phyloP scores from a whole-genome alignment of 1,140 invertebrate species.

The Rhopalosiphum maidis region DNA sequence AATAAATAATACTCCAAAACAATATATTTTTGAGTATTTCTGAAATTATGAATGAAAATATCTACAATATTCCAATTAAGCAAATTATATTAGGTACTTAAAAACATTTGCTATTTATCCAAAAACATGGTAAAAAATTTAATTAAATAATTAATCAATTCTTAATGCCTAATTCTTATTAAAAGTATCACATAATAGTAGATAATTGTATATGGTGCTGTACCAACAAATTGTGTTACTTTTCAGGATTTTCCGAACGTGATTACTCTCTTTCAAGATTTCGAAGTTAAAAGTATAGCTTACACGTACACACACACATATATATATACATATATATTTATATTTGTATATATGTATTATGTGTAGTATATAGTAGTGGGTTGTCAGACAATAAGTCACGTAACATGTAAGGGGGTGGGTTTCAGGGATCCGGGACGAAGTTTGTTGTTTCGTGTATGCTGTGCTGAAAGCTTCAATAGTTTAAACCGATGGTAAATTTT shows the following conservation, averaged over 20 bases:
- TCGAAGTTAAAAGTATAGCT: not conserved
- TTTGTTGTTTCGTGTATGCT: not conserved
- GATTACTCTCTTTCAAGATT: not conserved
- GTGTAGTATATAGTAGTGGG: not conserved
- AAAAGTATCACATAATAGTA: not conserved
- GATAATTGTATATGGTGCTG: not conserved
- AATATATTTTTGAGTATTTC: not conserved
- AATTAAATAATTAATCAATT: not conserved
- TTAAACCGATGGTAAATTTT: not conserved
- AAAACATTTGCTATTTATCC: not conserved
- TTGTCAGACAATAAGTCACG: slow-evolving; percentile 14
- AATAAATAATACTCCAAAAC: not conserved
- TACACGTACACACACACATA: not conserved
- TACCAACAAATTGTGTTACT: not conserved
- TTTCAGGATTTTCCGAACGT: not conserved
- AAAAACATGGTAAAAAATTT: not conserved
- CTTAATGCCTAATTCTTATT: not conserved
- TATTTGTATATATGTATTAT: not conserved
- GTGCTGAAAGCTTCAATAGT: not conserved
- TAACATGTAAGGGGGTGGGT: not conserved
- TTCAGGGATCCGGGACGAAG: not conserved
- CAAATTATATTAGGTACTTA: not conserved
- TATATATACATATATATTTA: no score
- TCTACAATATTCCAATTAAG: not conserved
- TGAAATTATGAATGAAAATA: no score